Base-by-base conservation (phyloP, 1,140 invertebrate species). In the Bombus terrestris region DNA sequence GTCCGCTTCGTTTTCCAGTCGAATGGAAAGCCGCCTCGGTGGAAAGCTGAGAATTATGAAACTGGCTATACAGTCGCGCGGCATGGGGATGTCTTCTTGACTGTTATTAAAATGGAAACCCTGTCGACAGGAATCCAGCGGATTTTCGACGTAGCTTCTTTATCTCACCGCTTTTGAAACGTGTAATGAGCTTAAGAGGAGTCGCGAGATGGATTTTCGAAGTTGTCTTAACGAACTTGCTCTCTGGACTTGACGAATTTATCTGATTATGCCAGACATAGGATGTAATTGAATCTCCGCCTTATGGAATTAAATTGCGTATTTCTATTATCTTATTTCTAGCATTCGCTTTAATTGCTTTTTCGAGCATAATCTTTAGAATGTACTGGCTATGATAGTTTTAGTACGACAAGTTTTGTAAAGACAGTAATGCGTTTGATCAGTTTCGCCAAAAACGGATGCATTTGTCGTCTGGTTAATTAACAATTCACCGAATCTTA, bases 71-170 rank as follows among this genome's bases (percentile, higher is more conserved):
- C 12, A 28, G 28, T 35, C 13, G 25, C 47, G 13, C 1, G 10
- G 32, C 43, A 32, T 1, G 2, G 2, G 12, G 25, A 37, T n/a
- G 47, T n/a, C 39, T 53, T 53, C 22, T 66, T 18, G 28, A 32
- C 13, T 76, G 74, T 76, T 76, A 59, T 76, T 37, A 76, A 39
- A 53, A 76, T 53, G 28, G 74, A 76, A 66, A 18, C 25, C 47
- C 43, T 37, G 73, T 32, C 47, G 47, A 57, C 47, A 57, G 47
- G 73, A 18, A 74, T 53, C 28, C 41, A 22, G 43, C 3, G 32
- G 73, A 75, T 75, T 75, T 28, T 75, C 73, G 18, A 75, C 57
- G 73, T 15, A 47, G 53, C 53, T 59, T 59, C 74, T 76, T 76
- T 76, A 76, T 59, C 74, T 59, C 13, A 13, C 25, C 35, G 47